Base-by-base conservation (phyloP, 2,113 vertebrate genomes). In the Apteryx mantelli region DNA sequence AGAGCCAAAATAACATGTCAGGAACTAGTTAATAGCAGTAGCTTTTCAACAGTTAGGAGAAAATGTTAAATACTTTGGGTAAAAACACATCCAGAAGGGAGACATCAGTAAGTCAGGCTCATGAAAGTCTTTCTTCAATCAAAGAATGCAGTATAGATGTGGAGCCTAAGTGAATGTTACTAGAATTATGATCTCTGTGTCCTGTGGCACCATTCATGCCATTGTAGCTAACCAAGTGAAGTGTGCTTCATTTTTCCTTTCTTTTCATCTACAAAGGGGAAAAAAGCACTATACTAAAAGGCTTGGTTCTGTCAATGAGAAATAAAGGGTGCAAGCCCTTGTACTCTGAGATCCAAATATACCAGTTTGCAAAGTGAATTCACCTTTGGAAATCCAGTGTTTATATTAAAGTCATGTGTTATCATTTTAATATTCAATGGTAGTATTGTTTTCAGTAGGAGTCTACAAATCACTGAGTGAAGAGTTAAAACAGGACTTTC, bases 121-220 rank as follows among this genome's bases (percentile, higher is more conserved):
- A 84, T 82, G 42, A 97, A 95, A 86, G 50, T 3, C 10, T 91
- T 25, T 88, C 86, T 90, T 76, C 77, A 71, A 83, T 56, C 44
- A 66, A 26, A 82, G 28, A 52, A 75, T 86, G 82, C 28, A 89
- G 40, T 58, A 63, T 24, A 91, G 48, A 82, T 40, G n/a, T 68
- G 76, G 13, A 88, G 36, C 8, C 24, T 77, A 88, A 95, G 58
- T 44, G 56, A 92, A 82, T 44, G 7, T 70, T 78, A 38, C 56
- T 70, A 58, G 44, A 80, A 61, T 66, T 74, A 7, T 81, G 85
- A 91, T 89, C 18, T 93, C 82, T 83, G 26, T 70, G 70, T 74
- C 79, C 87, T 85, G 91, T 73, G 82, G 66, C 52, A 94, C 79
- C 66, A 88, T 83, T 94, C 82, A 91, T 70, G 69, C 65, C 38